These are phyloP conservation scores for Microvelia longipes DNA, from an alignment of 1,140 invertebrate species.

Conservation along the genomic window DNA sequence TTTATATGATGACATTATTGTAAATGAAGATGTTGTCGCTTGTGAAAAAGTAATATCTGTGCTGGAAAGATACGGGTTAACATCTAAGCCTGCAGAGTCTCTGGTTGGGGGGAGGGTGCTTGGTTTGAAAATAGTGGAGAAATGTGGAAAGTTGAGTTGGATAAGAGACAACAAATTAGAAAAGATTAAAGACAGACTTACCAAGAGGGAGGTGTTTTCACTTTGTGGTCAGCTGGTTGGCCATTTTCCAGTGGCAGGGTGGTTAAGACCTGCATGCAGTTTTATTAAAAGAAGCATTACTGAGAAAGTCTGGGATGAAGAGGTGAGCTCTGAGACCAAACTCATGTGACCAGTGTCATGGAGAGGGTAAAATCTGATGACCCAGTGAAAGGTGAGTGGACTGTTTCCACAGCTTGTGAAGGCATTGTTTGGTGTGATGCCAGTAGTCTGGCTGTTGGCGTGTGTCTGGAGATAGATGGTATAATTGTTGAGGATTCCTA, in stretches of 20 bases:
- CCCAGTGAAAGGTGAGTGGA: neutral
- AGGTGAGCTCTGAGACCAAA: neutral
- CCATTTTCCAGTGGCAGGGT: slow-evolving; percentile 4
- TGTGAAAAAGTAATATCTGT: neutral
- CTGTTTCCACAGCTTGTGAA: neutral
- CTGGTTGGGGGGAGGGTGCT: neutral
- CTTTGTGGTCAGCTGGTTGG: slow-evolving; percentile 6
- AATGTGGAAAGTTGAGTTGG: neutral
- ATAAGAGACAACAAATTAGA: slow-evolving; percentile 7
- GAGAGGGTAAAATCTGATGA: neutral
- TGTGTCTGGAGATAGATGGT: neutral
- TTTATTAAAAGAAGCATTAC: slow-evolving; percentile 4
- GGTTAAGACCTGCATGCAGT: slow-evolving; percentile 6
- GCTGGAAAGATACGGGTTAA: neutral
- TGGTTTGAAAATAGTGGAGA: neutral
- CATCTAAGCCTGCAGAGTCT: neutral
- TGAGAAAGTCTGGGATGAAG: slow-evolving; percentile 3
- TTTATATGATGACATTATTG: neutral
- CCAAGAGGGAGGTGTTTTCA: slow-evolving; percentile 5
- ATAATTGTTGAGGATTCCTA: neutral
- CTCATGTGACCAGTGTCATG: neutral
- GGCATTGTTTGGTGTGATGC: neutral
- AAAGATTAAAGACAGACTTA: neutral
- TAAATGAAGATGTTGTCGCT: neutral
- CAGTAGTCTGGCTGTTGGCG: neutral